Evolutionary conservation across 1,140 invertebrate genomes (phyloP), one percentile per base, ranked within the genome.

Genomic region (Zaprionus vittiger): DNA sequence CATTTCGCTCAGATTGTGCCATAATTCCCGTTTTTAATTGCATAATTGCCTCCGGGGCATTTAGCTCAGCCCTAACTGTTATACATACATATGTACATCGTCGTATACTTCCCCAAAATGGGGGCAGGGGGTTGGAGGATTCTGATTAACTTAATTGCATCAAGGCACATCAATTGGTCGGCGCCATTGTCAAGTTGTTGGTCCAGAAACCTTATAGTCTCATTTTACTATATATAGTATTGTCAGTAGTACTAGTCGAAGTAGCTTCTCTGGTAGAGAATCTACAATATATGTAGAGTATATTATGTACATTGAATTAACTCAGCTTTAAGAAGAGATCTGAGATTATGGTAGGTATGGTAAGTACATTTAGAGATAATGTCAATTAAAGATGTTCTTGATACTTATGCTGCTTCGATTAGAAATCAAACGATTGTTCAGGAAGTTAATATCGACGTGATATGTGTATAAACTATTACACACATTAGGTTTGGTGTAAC

Each of bases 11-110:
- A 28, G 14, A 28, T 61, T 12, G 12, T n/a, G 66, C 26, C 37
- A 34, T 22, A 38, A 64, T 63, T 77, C 37, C 38, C 54, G 31
- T 60, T 67, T 34, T 60, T 75, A 82, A 82, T 82, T 82, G 80
- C 37, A 37, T 82, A 82, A 82, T 82, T 82, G 80, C 26, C 31
- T 34, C 26, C 7, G 34, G 41, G 28, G 28, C 28, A 74, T 56
- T 73, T 73, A 68, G 64, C 47, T 17, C 38, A 65, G 52, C 52
- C 69, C 54, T 20, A 54, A 17, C 34, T 41, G 64, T 26, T 28
- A 34, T 34, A 55, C 31, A 20, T 20, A 20, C 20, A 34, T 34
- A 55, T 22, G 1, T 20, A 20, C 20, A 26, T 44, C 38, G 12
- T 22, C 15, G 15, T 17, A 31, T 31, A 34, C 5, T 26, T 12